Percentiles rank a stretch among this genome's conserved stretches.
Evolutionary conservation across 2,113 vertebrate species (phyloP).

Genomic region (Cyanoderma ruficeps): DNA sequence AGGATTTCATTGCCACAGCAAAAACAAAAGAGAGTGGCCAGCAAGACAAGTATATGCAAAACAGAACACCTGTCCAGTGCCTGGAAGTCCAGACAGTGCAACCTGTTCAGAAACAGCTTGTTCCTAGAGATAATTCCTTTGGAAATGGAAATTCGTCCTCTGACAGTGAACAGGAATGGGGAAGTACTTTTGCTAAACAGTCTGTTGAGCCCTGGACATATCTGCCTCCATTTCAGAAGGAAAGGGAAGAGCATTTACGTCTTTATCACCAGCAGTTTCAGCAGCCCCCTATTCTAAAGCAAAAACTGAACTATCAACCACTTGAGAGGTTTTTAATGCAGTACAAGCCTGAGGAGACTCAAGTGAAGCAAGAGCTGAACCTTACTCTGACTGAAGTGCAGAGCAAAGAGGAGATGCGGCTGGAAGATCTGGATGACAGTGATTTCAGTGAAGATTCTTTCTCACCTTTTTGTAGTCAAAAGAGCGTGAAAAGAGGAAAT

Average conservation of each 20-base stretch:
- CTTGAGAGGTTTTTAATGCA: slow-evolving; percentile 70
- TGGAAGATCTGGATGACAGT: slow-evolving; percentile 78
- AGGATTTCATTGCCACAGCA: neutral
- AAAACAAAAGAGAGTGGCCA: neutral
- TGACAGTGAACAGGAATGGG: neutral
- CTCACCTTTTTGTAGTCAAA: slow-evolving; percentile 63
- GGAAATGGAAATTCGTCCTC: neutral
- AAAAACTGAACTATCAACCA: slow-evolving; percentile 69
- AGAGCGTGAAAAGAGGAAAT: neutral
- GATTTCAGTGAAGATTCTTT: slow-evolving; percentile 84
- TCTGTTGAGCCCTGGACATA: slow-evolving; percentile 4
- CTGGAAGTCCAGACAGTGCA: slow-evolving; percentile 70
- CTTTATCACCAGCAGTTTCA: slow-evolving; percentile 90
- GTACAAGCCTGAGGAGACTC: slow-evolving; percentile 52
- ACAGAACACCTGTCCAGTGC: neutral
- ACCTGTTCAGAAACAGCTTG: slow-evolving; percentile 75
- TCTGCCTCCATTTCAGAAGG: slow-evolving; percentile 68
- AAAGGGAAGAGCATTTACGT: slow-evolving; percentile 81
- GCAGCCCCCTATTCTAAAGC: slow-evolving; percentile 77
- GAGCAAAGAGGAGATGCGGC: slow-evolving; percentile 48
- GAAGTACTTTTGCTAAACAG: neutral
- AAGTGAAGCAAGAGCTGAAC: slow-evolving; percentile 10
- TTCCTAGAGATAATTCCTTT: slow-evolving; percentile 43
- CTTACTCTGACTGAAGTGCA: neutral
- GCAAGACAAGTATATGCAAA: neutral